phyloP scores from a whole-genome alignment of 2,888 invertebrate genomes.

The Pherbina coryleti region DNA sequence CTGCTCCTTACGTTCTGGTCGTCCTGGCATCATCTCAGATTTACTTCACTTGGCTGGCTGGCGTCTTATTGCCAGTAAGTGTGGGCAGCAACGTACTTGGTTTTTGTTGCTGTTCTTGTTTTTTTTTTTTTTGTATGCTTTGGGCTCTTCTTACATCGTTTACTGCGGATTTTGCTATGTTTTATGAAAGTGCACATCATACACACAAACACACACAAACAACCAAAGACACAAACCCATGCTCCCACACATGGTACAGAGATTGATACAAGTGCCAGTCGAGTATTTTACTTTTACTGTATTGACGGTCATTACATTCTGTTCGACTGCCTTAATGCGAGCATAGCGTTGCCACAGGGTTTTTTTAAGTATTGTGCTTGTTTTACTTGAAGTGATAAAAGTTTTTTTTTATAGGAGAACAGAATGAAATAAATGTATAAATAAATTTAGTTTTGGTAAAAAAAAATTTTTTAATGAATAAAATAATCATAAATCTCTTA shows the following conservation, averaged over 20 bases:
- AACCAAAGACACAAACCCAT: conserved; percentile 20
- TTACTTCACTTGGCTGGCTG: neutral
- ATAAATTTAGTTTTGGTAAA: no score
- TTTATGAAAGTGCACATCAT: conserved; percentile 40
- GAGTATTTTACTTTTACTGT: neutral
- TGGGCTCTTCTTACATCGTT: neutral
- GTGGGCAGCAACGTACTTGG: conserved; percentile 13
- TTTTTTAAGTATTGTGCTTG: no score
- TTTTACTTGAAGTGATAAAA: no score
- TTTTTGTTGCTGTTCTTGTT: conserved; percentile 16
- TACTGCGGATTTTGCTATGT: neutral
- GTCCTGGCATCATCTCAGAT: neutral
- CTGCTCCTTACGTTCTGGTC: neutral
- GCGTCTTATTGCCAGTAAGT: conserved; percentile 15
- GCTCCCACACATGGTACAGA: conserved; percentile 11
- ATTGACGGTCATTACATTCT: conserved; percentile 12
- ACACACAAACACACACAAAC: conserved; percentile 32
- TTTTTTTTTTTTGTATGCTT: neutral
- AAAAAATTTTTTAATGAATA: no score
- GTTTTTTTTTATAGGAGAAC: no score
- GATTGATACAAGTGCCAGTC: conserved; percentile 9
- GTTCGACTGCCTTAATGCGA: neutral
- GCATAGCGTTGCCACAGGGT: neutral
- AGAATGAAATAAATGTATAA: no score
- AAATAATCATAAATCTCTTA: no score